Conservation (phyloP, 2,113 vertebrate species). For the Rana temporaria region DNA sequence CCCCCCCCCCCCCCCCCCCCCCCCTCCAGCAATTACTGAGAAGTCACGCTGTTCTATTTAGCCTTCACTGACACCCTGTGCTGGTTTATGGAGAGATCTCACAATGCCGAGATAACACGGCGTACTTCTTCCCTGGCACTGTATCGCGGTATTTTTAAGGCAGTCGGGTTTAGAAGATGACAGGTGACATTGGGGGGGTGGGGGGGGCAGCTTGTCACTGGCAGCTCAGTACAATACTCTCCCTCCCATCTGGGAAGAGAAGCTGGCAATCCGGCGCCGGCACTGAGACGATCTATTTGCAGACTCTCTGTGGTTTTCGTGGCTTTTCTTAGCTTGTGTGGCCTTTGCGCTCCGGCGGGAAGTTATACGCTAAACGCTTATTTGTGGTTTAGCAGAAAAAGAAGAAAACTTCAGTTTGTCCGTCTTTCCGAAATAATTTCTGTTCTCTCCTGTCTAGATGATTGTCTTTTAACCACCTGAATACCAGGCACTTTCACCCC, state of each 20-base stretch:
- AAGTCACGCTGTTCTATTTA: no score
- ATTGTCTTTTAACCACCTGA: no score
- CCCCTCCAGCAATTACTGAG: no score
- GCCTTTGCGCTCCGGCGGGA: not conserved
- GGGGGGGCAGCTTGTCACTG: not conserved
- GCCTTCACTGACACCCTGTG: no score
- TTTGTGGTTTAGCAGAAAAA: constrained; percentile 24
- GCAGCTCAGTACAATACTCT: not conserved
- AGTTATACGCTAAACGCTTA: not conserved
- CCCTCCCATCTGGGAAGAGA: not conserved
- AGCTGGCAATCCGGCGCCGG: not conserved
- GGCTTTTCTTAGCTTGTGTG: constrained; percentile 20
- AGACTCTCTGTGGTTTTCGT: constrained; percentile 27
- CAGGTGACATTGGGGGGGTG: not conserved
- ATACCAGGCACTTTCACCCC: no score
- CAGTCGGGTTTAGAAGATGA: not conserved
- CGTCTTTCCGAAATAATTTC: constrained; percentile 3
- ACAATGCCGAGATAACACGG: not conserved
- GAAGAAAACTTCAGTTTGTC: not conserved
- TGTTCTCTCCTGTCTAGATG: not conserved
- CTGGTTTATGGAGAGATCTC: no score
- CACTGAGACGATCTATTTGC: constrained; percentile 10
- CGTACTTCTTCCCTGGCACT: no score
- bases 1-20: no score
- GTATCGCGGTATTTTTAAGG: not conserved